Evolutionary conservation across 2,113 vertebrate species (phyloP).

Genomic region (Madoqua kirkii): DNA sequence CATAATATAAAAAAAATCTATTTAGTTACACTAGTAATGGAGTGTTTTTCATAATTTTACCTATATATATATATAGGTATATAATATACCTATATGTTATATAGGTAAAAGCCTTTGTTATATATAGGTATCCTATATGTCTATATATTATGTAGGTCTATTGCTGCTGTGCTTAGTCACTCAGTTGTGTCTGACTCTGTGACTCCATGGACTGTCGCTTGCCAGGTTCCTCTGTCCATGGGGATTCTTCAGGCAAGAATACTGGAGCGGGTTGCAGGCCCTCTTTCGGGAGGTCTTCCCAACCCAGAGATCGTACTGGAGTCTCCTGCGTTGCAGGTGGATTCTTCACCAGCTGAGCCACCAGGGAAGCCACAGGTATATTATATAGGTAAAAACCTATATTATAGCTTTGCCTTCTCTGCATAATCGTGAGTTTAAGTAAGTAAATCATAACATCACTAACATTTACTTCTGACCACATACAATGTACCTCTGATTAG

Average conservation of each 20-base stretch:
- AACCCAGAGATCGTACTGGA: not conserved
- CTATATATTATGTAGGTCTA: not conserved
- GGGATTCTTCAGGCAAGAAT: not conserved
- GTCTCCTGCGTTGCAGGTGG: not conserved
- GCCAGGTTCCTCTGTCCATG: not conserved
- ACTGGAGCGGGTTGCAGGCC: not conserved
- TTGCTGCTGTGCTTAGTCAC: not conserved
- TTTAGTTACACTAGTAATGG: not conserved
- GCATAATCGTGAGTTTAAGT: not conserved
- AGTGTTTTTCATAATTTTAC: not conserved
- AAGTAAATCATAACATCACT: not conserved
- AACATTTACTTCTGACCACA: not conserved
- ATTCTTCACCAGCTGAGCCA: not conserved
- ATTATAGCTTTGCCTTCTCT: not conserved
- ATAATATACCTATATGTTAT: not conserved
- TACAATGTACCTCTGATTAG: not conserved
- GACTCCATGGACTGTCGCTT: not conserved
- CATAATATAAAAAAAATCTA: not conserved
- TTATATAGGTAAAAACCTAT: not conserved
- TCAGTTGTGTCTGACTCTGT: not conserved
- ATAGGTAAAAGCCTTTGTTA: not conserved
- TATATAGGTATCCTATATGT: not conserved
- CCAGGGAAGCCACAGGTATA: not conserved
- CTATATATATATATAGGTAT: not conserved
- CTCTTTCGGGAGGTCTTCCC: not conserved